Conservation (phyloP, 2,113 vertebrate genomes). For the Athene noctua region DNA sequence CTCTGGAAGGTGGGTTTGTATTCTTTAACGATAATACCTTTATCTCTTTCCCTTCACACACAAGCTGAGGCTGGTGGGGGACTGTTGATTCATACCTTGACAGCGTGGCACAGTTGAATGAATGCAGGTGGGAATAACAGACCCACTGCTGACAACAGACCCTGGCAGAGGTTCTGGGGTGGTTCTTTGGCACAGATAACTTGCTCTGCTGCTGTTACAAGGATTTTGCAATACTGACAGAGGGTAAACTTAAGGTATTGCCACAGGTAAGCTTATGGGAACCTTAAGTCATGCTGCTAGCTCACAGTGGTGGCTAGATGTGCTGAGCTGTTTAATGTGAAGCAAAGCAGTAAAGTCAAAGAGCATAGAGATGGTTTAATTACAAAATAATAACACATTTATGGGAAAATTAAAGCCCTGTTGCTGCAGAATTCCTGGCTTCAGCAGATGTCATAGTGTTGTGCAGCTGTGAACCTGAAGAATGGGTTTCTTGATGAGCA, state of each 20-base stretch:
- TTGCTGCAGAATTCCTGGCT: background rate
- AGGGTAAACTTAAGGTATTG: background rate
- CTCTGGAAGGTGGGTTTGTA: background rate
- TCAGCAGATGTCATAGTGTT: background rate
- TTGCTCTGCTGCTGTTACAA: background rate
- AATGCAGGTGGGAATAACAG: background rate
- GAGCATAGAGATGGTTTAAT: background rate
- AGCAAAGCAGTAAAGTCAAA: background rate
- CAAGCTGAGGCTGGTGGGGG: background rate
- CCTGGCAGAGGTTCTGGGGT: background rate
- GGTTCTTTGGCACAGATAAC: background rate
- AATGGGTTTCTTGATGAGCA: background rate
- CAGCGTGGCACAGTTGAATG: rapidly evolving
- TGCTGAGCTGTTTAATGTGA: background rate
- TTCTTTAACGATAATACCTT: background rate
- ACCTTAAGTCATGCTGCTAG: background rate
- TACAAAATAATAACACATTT: background rate
- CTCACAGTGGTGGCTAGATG: background rate
- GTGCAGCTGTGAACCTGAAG: background rate
- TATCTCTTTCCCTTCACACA: background rate
- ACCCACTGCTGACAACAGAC: background rate
- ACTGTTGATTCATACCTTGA: background rate
- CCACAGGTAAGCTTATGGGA: background rate
- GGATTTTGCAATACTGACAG: background rate
- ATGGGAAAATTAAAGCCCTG: background rate